Percentiles rank a stretch among this genome's conserved stretches.
These are phyloP conservation scores for Cherax quadricarinatus DNA, from an alignment of 1,140 invertebrate genomes.

Conservation along the genomic window DNA sequence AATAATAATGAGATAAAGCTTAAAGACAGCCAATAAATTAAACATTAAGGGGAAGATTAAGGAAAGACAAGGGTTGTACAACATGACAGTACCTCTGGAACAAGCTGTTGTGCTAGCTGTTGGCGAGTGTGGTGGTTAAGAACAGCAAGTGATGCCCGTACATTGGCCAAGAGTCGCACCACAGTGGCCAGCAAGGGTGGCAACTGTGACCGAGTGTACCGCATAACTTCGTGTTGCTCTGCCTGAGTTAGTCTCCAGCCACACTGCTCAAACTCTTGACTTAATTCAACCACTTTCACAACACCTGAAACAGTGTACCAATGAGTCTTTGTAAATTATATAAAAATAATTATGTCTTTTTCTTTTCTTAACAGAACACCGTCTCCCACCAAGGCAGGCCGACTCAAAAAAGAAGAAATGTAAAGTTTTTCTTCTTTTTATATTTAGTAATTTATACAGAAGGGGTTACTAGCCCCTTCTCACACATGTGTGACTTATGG, in stretches of 20 bases:
- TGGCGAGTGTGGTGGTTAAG: slow-evolving; percentile 80
- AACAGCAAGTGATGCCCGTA: slow-evolving; percentile 80
- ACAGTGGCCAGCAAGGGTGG: slow-evolving; percentile 82
- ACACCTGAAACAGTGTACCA: slow-evolving; percentile 53
- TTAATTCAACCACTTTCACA: slow-evolving; percentile 74
- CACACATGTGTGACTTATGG: too few relatives aligned
- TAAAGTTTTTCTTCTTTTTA: too few relatives aligned
- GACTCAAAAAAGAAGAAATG: too few relatives aligned
- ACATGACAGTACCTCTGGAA: slow-evolving; percentile 79
- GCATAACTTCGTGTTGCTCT: slow-evolving; percentile 83
- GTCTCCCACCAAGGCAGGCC: too few relatives aligned
- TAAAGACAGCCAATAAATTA: too few relatives aligned
- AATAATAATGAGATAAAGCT: too few relatives aligned
- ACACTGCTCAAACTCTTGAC: slow-evolving; percentile 74
- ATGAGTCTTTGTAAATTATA: not conserved
- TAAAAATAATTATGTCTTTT: not conserved
- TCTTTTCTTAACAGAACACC: too few relatives aligned
- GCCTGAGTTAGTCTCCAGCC: slow-evolving; percentile 78
- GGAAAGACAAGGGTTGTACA: not conserved
- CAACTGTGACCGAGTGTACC: slow-evolving; percentile 82
- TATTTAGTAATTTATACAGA: too few relatives aligned
- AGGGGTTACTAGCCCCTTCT: too few relatives aligned
- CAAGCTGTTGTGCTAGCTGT: slow-evolving; percentile 82
- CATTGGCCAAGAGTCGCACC: slow-evolving; percentile 80
- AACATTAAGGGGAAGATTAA: too few relatives aligned